Evolutionary conservation across 2,888 invertebrate genomes (phyloP).

Genomic region (Nemurella pictetii): DNA sequence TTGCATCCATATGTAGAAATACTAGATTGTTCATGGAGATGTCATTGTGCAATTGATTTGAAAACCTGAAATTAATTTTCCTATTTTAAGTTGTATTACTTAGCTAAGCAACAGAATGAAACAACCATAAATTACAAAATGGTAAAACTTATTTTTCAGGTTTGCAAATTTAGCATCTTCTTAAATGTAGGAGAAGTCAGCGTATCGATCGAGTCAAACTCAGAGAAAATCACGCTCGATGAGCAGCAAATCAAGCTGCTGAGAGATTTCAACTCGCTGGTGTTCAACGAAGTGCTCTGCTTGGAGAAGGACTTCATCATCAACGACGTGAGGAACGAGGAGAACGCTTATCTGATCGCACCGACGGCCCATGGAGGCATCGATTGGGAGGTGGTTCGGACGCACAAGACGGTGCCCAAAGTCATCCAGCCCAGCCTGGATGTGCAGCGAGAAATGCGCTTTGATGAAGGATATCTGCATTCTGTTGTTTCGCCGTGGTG

Average conservation of each 20-base stretch:
- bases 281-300: constrained; percentile 73
- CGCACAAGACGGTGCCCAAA: constrained; percentile 52
- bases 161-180: constrained; percentile 71
- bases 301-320: constrained; percentile 64
- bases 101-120: no score
- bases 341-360: constrained; percentile 54
- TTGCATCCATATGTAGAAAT: no score
- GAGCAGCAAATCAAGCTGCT: constrained; percentile 57
- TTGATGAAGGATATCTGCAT: constrained; percentile 65
- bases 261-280: constrained; percentile 68
- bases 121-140: constrained; percentile 43
- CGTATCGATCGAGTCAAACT: constrained; percentile 59
- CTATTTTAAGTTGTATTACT: no score
- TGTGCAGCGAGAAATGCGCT: constrained; percentile 57
- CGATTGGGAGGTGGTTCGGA: constrained; percentile 62
- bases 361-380: constrained; percentile 53
- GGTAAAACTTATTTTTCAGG: no score
- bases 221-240: constrained; percentile 53
- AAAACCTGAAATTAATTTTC: no score
- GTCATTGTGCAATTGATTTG: no score
- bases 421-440: constrained; percentile 48
- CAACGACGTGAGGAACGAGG: constrained; percentile 58
- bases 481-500: constrained; percentile 89
- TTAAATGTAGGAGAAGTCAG: constrained; percentile 65
- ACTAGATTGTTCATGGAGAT: no score